These are phyloP conservation scores for Atractosteus spatula DNA, from an alignment of 2,113 vertebrate species.

Conservation along the genomic window DNA sequence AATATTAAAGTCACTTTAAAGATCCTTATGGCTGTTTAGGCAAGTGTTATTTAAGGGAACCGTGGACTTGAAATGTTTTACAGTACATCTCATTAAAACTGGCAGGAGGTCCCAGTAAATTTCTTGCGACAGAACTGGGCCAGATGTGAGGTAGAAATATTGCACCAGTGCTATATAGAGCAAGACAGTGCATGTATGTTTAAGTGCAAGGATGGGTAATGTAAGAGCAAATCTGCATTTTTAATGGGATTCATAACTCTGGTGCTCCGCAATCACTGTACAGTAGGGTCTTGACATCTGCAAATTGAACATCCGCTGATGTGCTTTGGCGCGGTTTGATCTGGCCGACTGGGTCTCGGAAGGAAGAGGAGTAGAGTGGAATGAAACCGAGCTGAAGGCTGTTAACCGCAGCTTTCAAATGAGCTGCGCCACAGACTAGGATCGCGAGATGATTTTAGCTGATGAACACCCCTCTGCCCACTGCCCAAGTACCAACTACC, in stretches of 20 bases:
- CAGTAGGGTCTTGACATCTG: no score
- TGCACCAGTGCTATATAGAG: not conserved
- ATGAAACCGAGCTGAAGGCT: no score
- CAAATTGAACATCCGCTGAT: no score
- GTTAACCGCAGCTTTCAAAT: no score
- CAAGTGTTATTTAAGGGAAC: not conserved
- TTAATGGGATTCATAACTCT: constrained; percentile 1
- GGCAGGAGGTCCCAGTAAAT: not conserved
- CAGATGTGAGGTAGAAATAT: constrained; percentile 3
- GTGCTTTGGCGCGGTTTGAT: no score
- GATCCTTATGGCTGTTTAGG: constrained; percentile 1
- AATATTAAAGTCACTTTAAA: constrained; percentile 6
- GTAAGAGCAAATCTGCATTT: constrained; percentile 5
- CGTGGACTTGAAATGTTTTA: not conserved
- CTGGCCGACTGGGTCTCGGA: no score
- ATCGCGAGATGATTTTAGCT: no score
- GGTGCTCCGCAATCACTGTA: no score
- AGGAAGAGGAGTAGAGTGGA: no score
- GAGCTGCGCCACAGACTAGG: no score
- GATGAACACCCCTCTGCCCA: no score
- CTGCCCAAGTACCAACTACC: no score
- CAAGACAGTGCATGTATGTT: not conserved
- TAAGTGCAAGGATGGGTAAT: constrained; percentile 4
- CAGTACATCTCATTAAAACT: not conserved
- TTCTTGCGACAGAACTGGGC: constrained; percentile 12